Base-by-base conservation (phyloP, 2,888 invertebrate species). In the Candidula unifasciata region DNA sequence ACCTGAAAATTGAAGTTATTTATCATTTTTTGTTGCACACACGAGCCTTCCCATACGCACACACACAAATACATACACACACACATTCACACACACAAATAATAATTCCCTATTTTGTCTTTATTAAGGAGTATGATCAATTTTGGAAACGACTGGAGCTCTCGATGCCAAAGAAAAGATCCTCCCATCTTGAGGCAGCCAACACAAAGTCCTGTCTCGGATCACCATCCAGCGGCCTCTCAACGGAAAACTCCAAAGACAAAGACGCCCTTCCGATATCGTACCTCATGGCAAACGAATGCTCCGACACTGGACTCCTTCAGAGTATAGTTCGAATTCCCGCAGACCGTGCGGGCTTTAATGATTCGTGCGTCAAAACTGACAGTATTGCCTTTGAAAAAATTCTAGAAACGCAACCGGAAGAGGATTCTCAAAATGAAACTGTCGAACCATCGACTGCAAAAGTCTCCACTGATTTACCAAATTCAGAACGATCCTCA, bases 111-210 rank as follows among this genome's bases (percentile, higher is more conserved):
- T 16, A 60, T 60, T 21, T 5, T 60, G 21, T 60, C 10, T 60
- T 60, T 21, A 18, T 16, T n/a, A 60, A 44, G 60, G 74, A 74
- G 35, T 16, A n/a, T 35, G 37, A 74, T 21, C 30, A 44, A 21
- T 74, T 74, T 24, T 74, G 74, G 74, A 74, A 37, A 44, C 74
- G 74, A 18, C 44, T 74, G 24, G 37, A 35, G 37, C 74, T 74
- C 5, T 74, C 74, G 35, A 24, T 74, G n/a, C 74, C 74, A 35
- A 74, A 74, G 44, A 74, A 44, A 74, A 35, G 74, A 37, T 37
- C 74, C 10, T 16, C 35, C 21, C 74, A 74, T 21, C n/a, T 44
- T 35, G 74, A 74, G n/a, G 6, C 13, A 18, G n/a, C 10, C 35
- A 13, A 33, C 37, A 37, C 24, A 18, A 10, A 74, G 24, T 24